Percentiles rank a stretch among this genome's conserved stretches.
Conservation (phyloP, 2,797 vertebrate genomes). For the Pangasius mekongensis region DNA sequence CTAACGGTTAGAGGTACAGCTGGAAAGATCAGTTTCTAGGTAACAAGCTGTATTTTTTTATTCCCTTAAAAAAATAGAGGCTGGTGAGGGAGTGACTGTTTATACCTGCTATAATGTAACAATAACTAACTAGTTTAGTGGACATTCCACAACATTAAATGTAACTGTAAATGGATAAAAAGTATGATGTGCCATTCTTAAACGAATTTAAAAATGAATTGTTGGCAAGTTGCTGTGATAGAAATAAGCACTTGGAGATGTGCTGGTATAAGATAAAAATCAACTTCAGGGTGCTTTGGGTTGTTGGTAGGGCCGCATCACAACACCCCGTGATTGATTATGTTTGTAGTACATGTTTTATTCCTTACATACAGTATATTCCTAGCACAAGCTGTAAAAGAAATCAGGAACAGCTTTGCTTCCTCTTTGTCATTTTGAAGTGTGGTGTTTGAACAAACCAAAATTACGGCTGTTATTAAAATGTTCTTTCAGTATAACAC, state of each 20-base stretch:
- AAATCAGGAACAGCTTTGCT: neutral
- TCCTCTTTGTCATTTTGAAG: neutral
- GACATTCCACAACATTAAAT: neutral
- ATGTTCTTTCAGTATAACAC: neutral
- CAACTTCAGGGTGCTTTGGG: neutral
- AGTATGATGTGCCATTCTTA: neutral
- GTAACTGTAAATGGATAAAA: neutral
- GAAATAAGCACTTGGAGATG: neutral
- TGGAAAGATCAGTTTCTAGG: neutral
- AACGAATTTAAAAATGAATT: neutral
- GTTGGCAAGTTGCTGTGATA: neutral
- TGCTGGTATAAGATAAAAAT: neutral
- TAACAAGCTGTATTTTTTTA: neutral
- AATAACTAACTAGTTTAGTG: neutral
- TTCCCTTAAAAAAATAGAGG: neutral
- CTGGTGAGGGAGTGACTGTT: neutral
- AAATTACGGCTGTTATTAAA: neutral
- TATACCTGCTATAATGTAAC: neutral
- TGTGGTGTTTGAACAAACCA: neutral
- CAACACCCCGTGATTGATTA: neutral
- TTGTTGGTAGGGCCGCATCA: neutral
- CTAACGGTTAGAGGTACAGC: neutral
- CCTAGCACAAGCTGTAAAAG: neutral
- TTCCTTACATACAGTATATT: neutral
- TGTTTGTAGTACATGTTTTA: neutral